Evolutionary conservation across 2,888 invertebrate species (phyloP), one percentile per base, ranked within the genome.

Genomic region (Brachyopa scutellaris): DNA sequence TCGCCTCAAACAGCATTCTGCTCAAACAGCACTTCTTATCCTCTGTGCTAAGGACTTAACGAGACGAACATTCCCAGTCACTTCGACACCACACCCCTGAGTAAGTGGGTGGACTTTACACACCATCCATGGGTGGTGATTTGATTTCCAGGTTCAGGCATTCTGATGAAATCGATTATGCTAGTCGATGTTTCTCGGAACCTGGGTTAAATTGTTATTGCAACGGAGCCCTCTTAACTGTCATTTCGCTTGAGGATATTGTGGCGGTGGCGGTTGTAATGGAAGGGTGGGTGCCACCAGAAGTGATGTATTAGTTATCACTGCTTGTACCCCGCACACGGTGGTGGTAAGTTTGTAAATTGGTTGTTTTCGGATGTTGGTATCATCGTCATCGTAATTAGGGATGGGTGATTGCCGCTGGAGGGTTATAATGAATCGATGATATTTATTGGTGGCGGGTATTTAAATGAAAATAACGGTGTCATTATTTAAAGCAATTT

Each of bases 171-270:
- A 78, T 66, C 78, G 72, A 72, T 78, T 72, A 42, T 40, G 45
- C 26, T 55, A 21, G 26, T 66, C 36, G 45, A 55, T 73, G 42
- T 64, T 73, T 49, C 23, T 31, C 13, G 40, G 49, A 36, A 59
- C 73, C 66, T 78, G 45, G 57, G 73, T 73, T 78, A 73, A 78
- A 66, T 66, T 57, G 66, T 72, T 64, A 66, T 78, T 78, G 31
- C 49, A 42, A 7, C 31, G 15, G 57, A 57, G 57, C 23, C 61
- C 19, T 11, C 49, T 40, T 21, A 17, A 53, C 31, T 47, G 9
- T 47, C 55, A 36, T n/a, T 38, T 55, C 11, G n/a, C 33, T 21
- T 45, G 0, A 5, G 29, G 17, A n/a, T n/a, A 21, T 21, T 31
- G 38, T 17, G 42, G 29, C 21, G 29, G 1, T 13, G 11, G 31